Evolutionary conservation across 2,888 invertebrate species (phyloP).

Genomic region (Elegia similella): DNA sequence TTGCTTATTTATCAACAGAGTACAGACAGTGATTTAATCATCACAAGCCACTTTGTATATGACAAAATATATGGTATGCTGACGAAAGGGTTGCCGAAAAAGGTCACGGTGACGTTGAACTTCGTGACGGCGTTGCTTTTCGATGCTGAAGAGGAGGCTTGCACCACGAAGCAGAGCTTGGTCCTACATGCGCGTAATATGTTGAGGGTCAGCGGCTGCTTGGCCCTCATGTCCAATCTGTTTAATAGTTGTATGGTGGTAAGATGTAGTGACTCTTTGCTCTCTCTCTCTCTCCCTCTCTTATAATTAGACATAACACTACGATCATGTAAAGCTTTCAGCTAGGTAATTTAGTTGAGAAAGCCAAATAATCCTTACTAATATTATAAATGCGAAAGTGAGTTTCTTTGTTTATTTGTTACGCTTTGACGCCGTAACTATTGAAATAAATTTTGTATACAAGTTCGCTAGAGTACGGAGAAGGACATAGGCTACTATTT

Average conservation of each 20-base stretch:
- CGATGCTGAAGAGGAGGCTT: conserved; percentile 35
- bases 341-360: too few species aligned
- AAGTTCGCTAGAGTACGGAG: too few species aligned
- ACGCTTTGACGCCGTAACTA: too few species aligned
- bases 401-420: too few species aligned
- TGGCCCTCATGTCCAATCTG: conserved; percentile 52
- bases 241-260: conserved; percentile 60
- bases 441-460: too few species aligned
- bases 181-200: conserved; percentile 50
- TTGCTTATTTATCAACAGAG: conserved; percentile 33
- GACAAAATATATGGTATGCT: conserved; percentile 48
- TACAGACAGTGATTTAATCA: conserved; percentile 39
- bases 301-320: too few species aligned
- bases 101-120: conserved; percentile 47
- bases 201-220: conserved; percentile 61
- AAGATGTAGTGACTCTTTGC: conserved; percentile 20
- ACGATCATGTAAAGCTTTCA: too few species aligned
- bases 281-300: too few species aligned
- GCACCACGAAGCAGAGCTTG: conserved; percentile 34
- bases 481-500: too few species aligned
- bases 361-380: too few species aligned
- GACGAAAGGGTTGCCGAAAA: conserved; percentile 39
- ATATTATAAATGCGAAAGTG: too few species aligned
- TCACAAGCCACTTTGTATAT: conserved; percentile 52
- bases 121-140: conserved; percentile 54